Evolutionary conservation across 1,140 invertebrate species (phyloP).

Genomic region (Wiebesia pumilae): DNA sequence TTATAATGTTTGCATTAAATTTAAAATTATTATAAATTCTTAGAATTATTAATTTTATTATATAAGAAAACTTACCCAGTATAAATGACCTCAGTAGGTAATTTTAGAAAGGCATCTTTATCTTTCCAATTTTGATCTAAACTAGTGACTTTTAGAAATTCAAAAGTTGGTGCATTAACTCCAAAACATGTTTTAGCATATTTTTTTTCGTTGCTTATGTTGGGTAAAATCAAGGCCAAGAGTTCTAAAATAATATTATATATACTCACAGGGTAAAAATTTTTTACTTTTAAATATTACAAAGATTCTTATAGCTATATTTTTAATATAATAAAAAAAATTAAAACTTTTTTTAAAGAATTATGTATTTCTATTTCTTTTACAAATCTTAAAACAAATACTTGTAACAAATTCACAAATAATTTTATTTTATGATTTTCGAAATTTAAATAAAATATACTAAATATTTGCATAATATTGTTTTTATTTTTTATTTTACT

Average conservation of each 20-base stretch:
- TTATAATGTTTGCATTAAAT: too few relatives aligned
- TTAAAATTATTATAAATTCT: too few relatives aligned
- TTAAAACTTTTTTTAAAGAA: constrained; percentile 38
- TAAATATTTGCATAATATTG: not conserved
- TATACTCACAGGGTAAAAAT: not conserved
- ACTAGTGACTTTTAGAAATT: constrained; percentile 57
- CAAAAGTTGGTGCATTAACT: constrained; percentile 58
- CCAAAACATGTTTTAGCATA: constrained; percentile 61
- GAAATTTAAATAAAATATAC: not conserved
- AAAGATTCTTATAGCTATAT: too few relatives aligned
- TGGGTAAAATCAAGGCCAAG: constrained; percentile 66
- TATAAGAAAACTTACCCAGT: constrained; percentile 53
- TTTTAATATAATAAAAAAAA: not conserved
- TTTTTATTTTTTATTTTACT: not conserved
- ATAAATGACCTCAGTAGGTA: constrained; percentile 53
- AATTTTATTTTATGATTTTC: not conserved
- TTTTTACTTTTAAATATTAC: too few relatives aligned
- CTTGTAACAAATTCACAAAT: not conserved
- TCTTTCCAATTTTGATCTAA: constrained; percentile 51
- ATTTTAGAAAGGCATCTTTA: constrained; percentile 46
- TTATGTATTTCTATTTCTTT: constrained; percentile 44
- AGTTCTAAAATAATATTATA: constrained; percentile 56
- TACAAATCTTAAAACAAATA: constrained; percentile 1
- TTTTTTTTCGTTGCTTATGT: constrained; percentile 59
- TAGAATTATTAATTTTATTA: too few relatives aligned